phyloP scores from a whole-genome alignment of 92 coral and sea anemone species.

The Parazoanthus darwini region DNA sequence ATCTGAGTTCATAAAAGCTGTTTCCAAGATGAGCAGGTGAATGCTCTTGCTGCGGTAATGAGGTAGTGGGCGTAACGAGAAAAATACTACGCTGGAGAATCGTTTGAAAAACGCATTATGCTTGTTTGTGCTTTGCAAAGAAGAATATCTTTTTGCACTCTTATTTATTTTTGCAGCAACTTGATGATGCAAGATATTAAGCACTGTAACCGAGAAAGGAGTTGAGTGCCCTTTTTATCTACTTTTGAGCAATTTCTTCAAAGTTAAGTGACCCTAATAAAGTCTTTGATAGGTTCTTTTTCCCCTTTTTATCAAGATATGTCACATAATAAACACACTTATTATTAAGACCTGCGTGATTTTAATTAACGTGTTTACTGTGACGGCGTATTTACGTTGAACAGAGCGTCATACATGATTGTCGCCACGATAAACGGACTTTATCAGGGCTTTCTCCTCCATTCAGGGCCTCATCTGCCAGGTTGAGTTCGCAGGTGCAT shows the following conservation, averaged over 20 bases:
- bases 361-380: background rate
- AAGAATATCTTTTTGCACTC: background rate
- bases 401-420: background rate
- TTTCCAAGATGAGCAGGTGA: background rate
- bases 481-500: background rate
- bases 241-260: background rate
- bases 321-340: background rate
- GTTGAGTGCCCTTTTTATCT: background rate
- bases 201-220: background rate
- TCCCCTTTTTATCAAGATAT: background rate
- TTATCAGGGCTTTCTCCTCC: background rate
- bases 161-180: no score
- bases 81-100: background rate
- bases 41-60: background rate
- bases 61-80: slow-evolving; percentile 19
- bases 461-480: background rate
- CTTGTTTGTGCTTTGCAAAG: background rate
- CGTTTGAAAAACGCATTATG: background rate
- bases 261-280: background rate
- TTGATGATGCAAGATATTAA: no score
- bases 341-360: background rate
- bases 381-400: background rate
- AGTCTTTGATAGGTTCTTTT: background rate
- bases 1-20: background rate
- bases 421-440: background rate